Base-by-base conservation (phyloP, 2,797 vertebrate genomes). In the Tragelaphus eurycerus region DNA sequence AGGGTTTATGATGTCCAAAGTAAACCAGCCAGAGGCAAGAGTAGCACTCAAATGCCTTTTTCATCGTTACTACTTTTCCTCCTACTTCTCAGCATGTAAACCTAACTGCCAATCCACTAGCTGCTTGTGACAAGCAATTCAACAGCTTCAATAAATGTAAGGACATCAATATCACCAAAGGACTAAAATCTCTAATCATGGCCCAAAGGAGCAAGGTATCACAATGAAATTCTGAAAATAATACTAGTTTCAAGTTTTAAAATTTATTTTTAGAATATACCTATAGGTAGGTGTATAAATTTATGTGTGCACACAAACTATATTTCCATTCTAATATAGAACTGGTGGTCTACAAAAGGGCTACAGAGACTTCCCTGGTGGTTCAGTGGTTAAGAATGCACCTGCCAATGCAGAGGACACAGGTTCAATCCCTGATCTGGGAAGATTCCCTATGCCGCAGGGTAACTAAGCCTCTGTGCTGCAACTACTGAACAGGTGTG, bases 11-110 rank as follows among this genome's bases (percentile, higher is more conserved):
- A 88, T 96, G 81, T 98, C 98, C 98, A 98, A 98, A 98, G 93
- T 90, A 98, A 99, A 99, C 97, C 94, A 97, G 90, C 98, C 93
- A 97, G 92, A 86, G 95, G 97, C 98, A 97, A 96, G 95, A 98
- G 98, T 50, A 98, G 96, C 97, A 97, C 96, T 97, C 98, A 82
- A 97, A 98, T 93, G 55, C 98, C 95, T 97, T 96, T 98, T 98
- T 98, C 98, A 95, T 98, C 89, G 93, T 91, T 98, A 97, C 91
- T 98, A 96, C 97, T 98, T 98, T 98, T 86, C 90, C 96, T 98
- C 86, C 97, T 95, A 93, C 91, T 79, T 98, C 96, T 97, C 97
- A 94, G 97, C 90, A 95, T 85, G 78, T 93, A 98, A 97, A 97
- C 25, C 55, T 96, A 92, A 90, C 88, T 97, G 96, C 94, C 97